Evolutionary conservation across 1,140 invertebrate species (phyloP), one percentile per base, ranked within the genome.

Genomic region (Lucilia cuprina): DNA sequence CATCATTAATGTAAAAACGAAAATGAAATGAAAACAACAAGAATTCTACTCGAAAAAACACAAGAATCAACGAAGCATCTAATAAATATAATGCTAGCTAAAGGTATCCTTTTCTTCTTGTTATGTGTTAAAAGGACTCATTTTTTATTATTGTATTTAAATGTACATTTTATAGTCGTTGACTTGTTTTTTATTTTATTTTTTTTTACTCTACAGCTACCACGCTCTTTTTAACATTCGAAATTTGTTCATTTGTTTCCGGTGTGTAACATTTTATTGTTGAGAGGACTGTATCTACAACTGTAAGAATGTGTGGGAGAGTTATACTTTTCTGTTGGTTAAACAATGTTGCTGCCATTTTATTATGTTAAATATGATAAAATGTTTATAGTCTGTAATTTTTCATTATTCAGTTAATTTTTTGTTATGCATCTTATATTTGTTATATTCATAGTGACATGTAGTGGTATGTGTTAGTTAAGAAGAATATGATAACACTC

Each of bases 271-370:
- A 25, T 70, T 70, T 70, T 70, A 70, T 70, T 70, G 65, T 21
- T 21, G 0, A 14, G 55, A 60, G 7, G n/a, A n/a, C n/a, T n/a
- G 55, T 17, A 60, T 60, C n/a, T n/a, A n/a, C n/a, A n/a, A n/a
- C n/a, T n/a, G n/a, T n/a, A n/a, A n/a, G 14, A 0, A 60, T 17
- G 14, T n/a, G 14, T n/a, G 50, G 14, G 55, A 60, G 13, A 17
- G 13, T 60, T 17, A 3, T n/a, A 14, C 14, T 14, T 70, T 55
- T 8, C 12, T 55, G n/a, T 25, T 19, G 25, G n/a, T 21, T 8
- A 70, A 70, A 70, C 65, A 70, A 70, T 70, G 65, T 70, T 70
- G 65, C 65, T 70, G 65, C 10, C 65, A 70, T 25, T 70, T 70
- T 21, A 25, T 70, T 70, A 21, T 55, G 50, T 55, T 55, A 55